Evolutionary conservation across 1,140 invertebrate genomes (phyloP), one percentile per base, ranked within the genome.

Genomic region (Choristoneura fumiferana): DNA sequence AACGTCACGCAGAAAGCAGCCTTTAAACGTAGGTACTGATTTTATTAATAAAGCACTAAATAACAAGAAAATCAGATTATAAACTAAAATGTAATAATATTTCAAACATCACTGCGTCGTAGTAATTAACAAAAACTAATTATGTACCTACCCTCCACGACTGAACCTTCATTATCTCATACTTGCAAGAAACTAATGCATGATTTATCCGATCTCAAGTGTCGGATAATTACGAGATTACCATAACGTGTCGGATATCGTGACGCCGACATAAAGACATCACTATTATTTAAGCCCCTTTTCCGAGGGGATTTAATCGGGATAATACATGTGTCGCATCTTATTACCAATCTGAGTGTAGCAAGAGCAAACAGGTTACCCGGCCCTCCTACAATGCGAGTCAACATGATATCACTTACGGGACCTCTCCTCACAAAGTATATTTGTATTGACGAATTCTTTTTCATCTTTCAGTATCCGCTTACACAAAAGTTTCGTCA

Each of bases 281-380:
- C 77, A 77, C 76, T 77, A 81, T 62, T 29, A 70, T 63, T 63
- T 79, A 82, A 83, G 70, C 75, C 71, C 74, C 70, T 75, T 71
- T 70, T 73, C 74, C 63, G 58, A 63, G 72, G 72, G 81, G 78
- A 75, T 81, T 74, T 81, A 83, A 78, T 81, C 71, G 69, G 72
- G 73, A 88, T 84, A 88, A 86, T 81, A 83, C 78, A 81, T 79
- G 76, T 84, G 82, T 85, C 85, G 78, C 81, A 84, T 88, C 82
- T 81, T 83, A 88, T 85, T 85, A 85, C 79, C 77, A 78, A 84
- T 86, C 82, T 76, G 54, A 81, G 77, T 80, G 79, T 76, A 75
- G 75, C 62, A 55, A 75, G 71, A 73, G 78, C 76, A 87, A 86
- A 84, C 80, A 82, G 66, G 73, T 73, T 71, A 65, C 58, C 22